Evolutionary conservation across 92 coral and sea anemone genomes (phyloP).

Genomic region (Plumapathes pennacea): DNA sequence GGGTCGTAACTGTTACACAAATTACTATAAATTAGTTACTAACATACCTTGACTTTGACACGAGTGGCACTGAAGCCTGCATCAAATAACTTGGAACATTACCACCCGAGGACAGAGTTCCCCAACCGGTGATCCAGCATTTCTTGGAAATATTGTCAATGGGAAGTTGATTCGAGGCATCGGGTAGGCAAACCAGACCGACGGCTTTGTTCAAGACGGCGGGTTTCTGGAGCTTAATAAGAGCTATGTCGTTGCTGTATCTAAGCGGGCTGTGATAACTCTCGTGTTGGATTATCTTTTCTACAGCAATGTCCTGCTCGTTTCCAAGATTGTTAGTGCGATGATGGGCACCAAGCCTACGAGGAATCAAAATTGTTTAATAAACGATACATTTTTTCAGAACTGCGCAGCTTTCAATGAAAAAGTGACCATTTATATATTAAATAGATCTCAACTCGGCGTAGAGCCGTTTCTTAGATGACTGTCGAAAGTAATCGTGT

Average conservation of each 20-base stretch:
- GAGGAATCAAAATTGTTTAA: too few species aligned
- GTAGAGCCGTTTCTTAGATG: too few species aligned
- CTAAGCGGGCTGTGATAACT: conserved; percentile 1
- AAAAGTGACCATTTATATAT: too few species aligned
- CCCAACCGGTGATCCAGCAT: conserved; percentile 33
- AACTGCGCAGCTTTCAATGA: too few species aligned
- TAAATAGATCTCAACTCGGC: too few species aligned
- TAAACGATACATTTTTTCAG: too few species aligned
- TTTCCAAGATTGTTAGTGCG: conserved; percentile 2
- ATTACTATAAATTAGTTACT: too few species aligned
- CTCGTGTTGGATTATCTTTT: conserved; percentile 17
- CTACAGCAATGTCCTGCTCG: conserved; percentile 34
- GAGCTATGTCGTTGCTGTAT: conserved; percentile 40
- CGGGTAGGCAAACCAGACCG: conserved; percentile 41
- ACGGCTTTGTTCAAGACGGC: conserved; percentile 19
- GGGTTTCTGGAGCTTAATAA: conserved; percentile 31
- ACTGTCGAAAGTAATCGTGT: too few species aligned
- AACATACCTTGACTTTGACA: too few species aligned
- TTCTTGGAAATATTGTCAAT: not conserved
- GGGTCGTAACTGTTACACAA: too few species aligned
- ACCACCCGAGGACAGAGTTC: not conserved
- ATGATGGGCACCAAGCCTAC: conserved; percentile 22
- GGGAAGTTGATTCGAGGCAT: conserved; percentile 11
- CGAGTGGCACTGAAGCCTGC: conserved; percentile 12
- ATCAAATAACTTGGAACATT: not conserved